Evolutionary conservation across 2,113 vertebrate genomes (phyloP), one percentile per base, ranked within the genome.

Genomic region (Menura novaehollandiae): DNA sequence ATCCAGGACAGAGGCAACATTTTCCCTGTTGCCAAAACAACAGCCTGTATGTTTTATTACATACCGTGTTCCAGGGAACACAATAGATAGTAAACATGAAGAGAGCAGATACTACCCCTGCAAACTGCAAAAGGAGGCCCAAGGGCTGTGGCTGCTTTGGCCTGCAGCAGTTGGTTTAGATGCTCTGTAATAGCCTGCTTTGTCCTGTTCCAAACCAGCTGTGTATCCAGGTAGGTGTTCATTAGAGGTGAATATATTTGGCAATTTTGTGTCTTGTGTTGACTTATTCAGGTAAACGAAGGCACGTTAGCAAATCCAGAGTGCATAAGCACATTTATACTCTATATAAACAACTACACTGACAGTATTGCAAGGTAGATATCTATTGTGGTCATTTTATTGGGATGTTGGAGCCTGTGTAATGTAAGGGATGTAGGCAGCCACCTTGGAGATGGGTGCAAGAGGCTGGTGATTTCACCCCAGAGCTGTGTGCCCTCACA

Each of bases 81-180:
- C 1, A 4, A 19, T 3, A 33, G 3, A 4, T 3, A 12, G 24
- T 6, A 9, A 72, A 75, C 55, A 22, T 0, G 1, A 82, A 7
- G 23, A 75, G 30, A 56, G 55, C 8, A 33, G n/a, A 23, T 11
- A 46, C 43, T 32, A 8, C 21, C 11, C 26, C 52, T 62, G 39
- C 27, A 46, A 73, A 77, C 52, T 39, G 56, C 27, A 37, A 33
- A 10, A 49, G 30, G 30, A 52, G 43, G 17, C 32, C 37, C 4
- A 0, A 2, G 2, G 13, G n/a, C 68, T 23, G 66, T 16, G 33
- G 27, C 63, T 82, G 28, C 13, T 62, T 12, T 63, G 86, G 35
- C 63, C 55, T 53, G 53, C 3, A 3, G 80, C 32, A 19, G 22
- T 17, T 0, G 0, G 13, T 32, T n/a, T n/a, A 6, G 27, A 33